Base-by-base conservation (phyloP, 2,888 invertebrate genomes). In the Magallana nippona region DNA sequence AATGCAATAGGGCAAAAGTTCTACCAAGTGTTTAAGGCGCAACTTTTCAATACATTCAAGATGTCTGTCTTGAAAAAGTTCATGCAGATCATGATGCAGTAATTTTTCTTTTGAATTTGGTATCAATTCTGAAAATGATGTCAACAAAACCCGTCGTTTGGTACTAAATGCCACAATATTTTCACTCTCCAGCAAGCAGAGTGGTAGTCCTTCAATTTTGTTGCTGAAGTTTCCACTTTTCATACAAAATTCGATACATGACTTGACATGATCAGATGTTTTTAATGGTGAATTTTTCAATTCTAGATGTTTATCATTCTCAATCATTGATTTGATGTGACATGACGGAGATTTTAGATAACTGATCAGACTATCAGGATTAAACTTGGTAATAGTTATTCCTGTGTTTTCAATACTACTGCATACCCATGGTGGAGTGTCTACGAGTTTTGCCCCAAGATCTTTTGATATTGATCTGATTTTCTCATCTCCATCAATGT, bases 141-240 rank as follows among this genome's bases (percentile, higher is more conserved):
- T 84, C 8, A 79, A 58, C 63, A 85, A 85, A 2, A 88, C 82
- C 5, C 81, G 79, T 10, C 57, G 10, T 11, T 78, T 58, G 2
- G 0, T n/a, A 2, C 19, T 58, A 71, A 85, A 89, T 19, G 22
- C 44, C 27, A 82, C 32, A 27, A 87, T 13, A 10, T 63, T 56
- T 13, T 58, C 55, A 81, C 86, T 88, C 19, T 80, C 63, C 71
- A 86, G 87, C 2, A 89, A 11, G 71, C 86, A 82, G 11, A 89
- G 32, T 22, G 89, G 89, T 2, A 89, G 57, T 11, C 86, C 86
- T 15, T 82, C 44, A n/a, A 87, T 57, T 11, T 83, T n/a, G 10
- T 32, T 32, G 11, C 17, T 11, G 63, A 87, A 88, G 1, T 62
- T 17, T 1, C 79, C 55, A 22, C 83, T 84, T 10, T 62, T 17